Evolutionary conservation across 1,140 invertebrate genomes (phyloP).

Genomic region (Teleopsis dalmanni): DNA sequence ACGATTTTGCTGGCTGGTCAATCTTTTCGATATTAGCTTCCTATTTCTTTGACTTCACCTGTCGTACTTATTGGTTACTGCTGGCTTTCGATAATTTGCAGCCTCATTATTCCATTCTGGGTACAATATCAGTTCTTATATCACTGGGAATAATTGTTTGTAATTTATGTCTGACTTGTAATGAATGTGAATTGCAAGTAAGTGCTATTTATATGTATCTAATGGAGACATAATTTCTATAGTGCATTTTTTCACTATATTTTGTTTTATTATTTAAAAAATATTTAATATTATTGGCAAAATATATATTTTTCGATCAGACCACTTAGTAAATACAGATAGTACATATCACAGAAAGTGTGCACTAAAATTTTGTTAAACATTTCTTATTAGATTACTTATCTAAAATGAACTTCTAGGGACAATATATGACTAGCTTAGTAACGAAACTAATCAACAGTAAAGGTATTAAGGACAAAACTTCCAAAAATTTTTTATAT

Average conservation of each 20-base stretch:
- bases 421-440: no score
- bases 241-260: background rate
- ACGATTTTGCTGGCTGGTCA: conserved; percentile 13
- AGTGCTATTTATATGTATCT: background rate
- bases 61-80: conserved; percentile 12
- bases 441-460: no score
- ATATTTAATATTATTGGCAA: no score
- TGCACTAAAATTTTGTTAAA: no score
- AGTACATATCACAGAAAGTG: no score
- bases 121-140: background rate
- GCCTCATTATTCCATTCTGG: background rate
- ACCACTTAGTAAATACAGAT: no score
- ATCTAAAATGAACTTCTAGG: no score
- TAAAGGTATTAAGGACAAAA: no score
- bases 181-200: background rate
- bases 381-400: no score
- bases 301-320: no score
- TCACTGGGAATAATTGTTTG: conserved; percentile 1
- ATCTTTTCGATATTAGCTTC: conserved; percentile 7
- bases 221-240: background rate
- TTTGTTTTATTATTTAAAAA: no score
- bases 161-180: background rate
- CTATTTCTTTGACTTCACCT: conserved; percentile 13
- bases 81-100: conserved; percentile 7
- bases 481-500: background rate